Percentiles rank a stretch among this genome's conserved stretches.
These are phyloP conservation scores for Lutraria rhynchaena DNA, from an alignment of 1,140 invertebrate species.

Conservation along the genomic window DNA sequence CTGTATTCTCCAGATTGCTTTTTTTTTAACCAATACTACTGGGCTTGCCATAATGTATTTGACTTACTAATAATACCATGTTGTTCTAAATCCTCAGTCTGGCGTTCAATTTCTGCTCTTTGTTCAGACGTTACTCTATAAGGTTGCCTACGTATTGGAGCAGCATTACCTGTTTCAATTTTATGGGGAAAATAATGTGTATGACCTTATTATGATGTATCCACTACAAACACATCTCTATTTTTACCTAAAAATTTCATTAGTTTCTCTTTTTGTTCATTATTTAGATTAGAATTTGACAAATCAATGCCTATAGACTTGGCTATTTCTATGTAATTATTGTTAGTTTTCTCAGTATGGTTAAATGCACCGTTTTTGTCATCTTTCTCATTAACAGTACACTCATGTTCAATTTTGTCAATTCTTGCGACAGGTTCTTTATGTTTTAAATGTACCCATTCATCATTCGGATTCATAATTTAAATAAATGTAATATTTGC, in stretches of 20 bases:
- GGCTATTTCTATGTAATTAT: no score
- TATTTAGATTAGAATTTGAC: constrained; percentile 11
- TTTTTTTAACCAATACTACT: constrained; percentile 59
- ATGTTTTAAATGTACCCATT: constrained; percentile 8
- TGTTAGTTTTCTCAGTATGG: no score
- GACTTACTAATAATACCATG: constrained; percentile 25
- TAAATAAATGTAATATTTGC: neutral
- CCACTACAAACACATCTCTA: constrained; percentile 60
- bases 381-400: neutral
- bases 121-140: constrained; percentile 40
- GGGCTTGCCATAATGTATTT: constrained; percentile 50
- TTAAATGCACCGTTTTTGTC: no score
- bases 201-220: constrained; percentile 49
- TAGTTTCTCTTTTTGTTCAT: constrained; percentile 20
- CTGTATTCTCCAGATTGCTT: constrained; percentile 45
- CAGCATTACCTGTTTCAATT: constrained; percentile 54
- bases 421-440: constrained; percentile 33
- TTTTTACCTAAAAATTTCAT: constrained; percentile 44
- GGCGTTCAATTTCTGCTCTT: constrained; percentile 49
- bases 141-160: constrained; percentile 22
- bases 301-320: no score
- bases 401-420: neutral
- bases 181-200: constrained; percentile 40
- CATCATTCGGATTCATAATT: constrained; percentile 26
- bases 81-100: constrained; percentile 39